Percentiles rank a stretch among this genome's conserved stretches.
phyloP scores from a whole-genome alignment of 2,888 invertebrate species.

The Andricus quercusramuli region DNA sequence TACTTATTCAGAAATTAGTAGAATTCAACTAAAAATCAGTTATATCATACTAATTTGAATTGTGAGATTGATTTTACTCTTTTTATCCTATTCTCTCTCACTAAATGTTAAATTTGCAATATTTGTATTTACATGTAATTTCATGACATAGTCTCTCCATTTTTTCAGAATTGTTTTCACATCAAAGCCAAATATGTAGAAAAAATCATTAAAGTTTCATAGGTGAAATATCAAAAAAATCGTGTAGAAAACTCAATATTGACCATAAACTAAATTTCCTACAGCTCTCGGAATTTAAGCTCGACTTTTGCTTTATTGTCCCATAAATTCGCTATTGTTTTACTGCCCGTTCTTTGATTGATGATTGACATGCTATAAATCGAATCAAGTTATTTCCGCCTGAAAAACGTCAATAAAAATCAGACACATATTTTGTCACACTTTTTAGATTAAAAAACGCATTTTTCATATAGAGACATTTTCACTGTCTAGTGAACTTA shows the following conservation, averaged over 20 bases:
- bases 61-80: background rate
- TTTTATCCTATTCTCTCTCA: background rate
- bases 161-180: background rate
- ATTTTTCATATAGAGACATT: background rate
- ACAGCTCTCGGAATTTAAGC: conserved; percentile 15
- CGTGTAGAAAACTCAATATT: conserved; percentile 34
- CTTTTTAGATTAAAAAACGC: background rate
- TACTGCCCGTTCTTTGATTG: conserved; percentile 11
- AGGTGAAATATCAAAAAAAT: background rate
- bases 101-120: background rate
- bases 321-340: conserved; percentile 36
- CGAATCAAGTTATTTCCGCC: conserved; percentile 6
- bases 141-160: background rate
- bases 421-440: background rate
- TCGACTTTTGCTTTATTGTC: conserved; percentile 28
- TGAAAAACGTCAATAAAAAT: conserved; percentile 4
- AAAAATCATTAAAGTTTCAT: background rate
- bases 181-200: background rate
- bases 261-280: background rate
- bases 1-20: no score
- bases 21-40: no score
- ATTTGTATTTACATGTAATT: background rate
- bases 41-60: no score
- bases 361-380: conserved; percentile 16
- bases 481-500: background rate